These are phyloP conservation scores for Pipa parva DNA, from an alignment of 2,113 vertebrate genomes.

Conservation along the genomic window DNA sequence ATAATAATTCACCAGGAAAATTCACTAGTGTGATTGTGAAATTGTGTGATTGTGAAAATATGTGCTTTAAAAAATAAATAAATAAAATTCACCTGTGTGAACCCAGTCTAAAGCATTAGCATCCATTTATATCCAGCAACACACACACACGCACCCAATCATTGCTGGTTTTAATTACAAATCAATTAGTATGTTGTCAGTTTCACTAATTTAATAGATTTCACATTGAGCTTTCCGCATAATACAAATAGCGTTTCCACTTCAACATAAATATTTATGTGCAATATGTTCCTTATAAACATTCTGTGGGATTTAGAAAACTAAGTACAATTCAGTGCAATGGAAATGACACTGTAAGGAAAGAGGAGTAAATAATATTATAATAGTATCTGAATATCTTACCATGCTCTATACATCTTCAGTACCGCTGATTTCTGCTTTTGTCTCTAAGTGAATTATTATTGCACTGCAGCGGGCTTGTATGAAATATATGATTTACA, in stretches of 20 bases:
- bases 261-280: slow-evolving; percentile 40
- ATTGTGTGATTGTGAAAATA: neutral
- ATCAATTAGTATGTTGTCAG: slow-evolving; percentile 38
- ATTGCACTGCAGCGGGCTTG: no score
- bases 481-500: no score
- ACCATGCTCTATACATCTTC: no score
- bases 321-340: neutral
- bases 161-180: neutral
- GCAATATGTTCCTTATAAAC: slow-evolving; percentile 34
- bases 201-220: slow-evolving; percentile 31
- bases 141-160: neutral
- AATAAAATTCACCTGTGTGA: neutral
- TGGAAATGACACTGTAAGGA: no score
- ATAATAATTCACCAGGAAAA: no score
- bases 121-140: no score
- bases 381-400: no score
- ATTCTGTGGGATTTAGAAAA: neutral
- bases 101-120: no score
- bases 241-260: slow-evolving; percentile 13
- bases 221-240: slow-evolving; percentile 15
- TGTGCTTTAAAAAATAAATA: neutral
- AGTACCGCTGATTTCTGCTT: no score
- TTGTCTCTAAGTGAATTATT: no score
- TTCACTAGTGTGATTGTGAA: neutral
- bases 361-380: no score